phyloP scores from a whole-genome alignment of 2,888 invertebrate species.

The Chrysomela aeneicollis region DNA sequence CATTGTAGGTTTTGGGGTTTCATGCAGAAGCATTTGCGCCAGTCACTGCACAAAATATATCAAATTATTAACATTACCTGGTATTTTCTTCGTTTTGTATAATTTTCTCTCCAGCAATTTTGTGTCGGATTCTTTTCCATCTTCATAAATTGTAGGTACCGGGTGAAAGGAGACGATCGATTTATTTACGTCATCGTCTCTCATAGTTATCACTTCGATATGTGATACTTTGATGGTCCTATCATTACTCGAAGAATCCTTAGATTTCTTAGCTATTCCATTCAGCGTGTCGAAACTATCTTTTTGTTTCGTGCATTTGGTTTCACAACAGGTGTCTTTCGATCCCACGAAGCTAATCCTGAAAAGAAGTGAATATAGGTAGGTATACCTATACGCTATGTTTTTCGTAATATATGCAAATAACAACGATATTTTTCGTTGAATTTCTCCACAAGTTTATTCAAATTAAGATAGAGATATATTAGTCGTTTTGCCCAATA shows the following conservation, averaged over 20 bases:
- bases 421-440: background rate
- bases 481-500: no score
- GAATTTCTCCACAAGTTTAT: no score
- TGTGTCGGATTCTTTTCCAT: conserved; percentile 2
- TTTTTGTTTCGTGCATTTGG: background rate
- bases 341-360: background rate
- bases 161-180: conserved; percentile 29
- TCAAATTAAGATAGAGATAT: no score
- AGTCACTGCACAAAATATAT: no score
- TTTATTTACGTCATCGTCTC: conserved; percentile 22
- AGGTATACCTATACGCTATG: no score
- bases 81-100: background rate
- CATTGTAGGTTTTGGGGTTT: no score
- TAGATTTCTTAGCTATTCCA: conserved; percentile 9
- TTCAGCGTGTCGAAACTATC: conserved; percentile 22
- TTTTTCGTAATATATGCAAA: background rate
- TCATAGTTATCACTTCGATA: conserved; percentile 46
- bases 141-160: conserved; percentile 24
- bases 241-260: background rate
- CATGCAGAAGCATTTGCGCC: no score
- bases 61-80: no score
- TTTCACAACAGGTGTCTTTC: conserved; percentile 25
- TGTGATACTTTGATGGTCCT: conserved; percentile 44
- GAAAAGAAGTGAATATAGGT: conserved; percentile 2
- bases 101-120: conserved; percentile 17